These are phyloP conservation scores for Melanotaenia duboulayi DNA, from an alignment of 2,113 vertebrate species.

Conservation along the genomic window DNA sequence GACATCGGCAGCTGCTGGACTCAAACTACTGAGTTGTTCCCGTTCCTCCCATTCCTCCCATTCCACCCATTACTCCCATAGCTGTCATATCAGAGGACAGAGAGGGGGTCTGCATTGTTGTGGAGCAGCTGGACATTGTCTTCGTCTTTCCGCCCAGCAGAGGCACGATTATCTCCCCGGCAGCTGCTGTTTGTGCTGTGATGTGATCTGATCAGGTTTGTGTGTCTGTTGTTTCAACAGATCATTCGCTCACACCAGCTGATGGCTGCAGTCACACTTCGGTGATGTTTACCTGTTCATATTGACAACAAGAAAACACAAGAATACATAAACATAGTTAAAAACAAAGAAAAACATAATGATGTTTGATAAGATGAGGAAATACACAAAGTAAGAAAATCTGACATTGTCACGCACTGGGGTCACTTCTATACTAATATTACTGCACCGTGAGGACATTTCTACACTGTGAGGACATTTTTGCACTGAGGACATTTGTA, in stretches of 20 bases:
- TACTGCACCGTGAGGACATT: no score
- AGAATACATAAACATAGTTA: no score
- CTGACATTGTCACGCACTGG: no score
- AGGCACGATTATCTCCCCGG: conserved; percentile 37
- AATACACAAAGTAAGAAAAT: no score
- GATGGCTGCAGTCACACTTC: neutral
- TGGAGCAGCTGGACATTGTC: conserved; percentile 73
- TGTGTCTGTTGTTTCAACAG: neutral
- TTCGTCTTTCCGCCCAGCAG: conserved; percentile 43
- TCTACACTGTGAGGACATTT: no score
- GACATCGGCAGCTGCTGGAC: conserved; percentile 59
- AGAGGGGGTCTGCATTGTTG: conserved; percentile 51
- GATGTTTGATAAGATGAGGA: no score
- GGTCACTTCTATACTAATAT: no score
- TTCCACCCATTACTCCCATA: conserved; percentile 42
- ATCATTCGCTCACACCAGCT: conserved; percentile 4
- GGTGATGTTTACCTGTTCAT: no score
- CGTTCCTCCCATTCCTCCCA: conserved; percentile 42
- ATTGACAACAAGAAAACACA: no score
- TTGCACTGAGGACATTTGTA: no score
- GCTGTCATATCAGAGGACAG: conserved; percentile 18
- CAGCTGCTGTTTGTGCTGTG: conserved; percentile 34
- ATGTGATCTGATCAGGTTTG: conserved; percentile 13
- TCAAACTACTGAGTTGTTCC: conserved; percentile 12
- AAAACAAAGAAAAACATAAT: neutral